Percentiles rank a stretch among this genome's conserved stretches.
Evolutionary conservation across 2,888 invertebrate species (phyloP).

Genomic region (Lochmaea capreae): DNA sequence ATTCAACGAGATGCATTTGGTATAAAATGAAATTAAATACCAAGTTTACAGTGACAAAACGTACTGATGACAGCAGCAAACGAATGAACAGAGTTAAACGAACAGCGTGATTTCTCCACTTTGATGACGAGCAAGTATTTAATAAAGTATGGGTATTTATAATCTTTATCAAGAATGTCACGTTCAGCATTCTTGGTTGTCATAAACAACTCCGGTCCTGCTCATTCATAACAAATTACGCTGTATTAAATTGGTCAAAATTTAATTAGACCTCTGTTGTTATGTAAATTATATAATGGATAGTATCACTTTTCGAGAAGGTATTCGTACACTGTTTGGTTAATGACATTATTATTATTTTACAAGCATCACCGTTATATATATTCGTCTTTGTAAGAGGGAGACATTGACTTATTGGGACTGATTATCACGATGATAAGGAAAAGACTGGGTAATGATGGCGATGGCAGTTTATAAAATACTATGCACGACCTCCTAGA

Average conservation of each 20-base stretch:
- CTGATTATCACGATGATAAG: slow-evolving; percentile 35
- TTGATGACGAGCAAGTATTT: too few species aligned
- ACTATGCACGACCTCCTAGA: slow-evolving; percentile 26
- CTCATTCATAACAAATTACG: slow-evolving; percentile 39
- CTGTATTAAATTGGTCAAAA: slow-evolving; percentile 42
- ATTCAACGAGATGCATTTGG: too few species aligned
- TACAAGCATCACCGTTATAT: slow-evolving; percentile 33
- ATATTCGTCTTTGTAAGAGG: slow-evolving; percentile 31
- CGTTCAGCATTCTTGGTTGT: not conserved
- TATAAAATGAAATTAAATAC: too few species aligned
- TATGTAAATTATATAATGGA: slow-evolving; percentile 48
- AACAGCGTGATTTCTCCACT: too few species aligned
- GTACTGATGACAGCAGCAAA: too few species aligned
- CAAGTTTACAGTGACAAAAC: too few species aligned
- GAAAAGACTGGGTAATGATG: slow-evolving; percentile 27
- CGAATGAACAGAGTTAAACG: too few species aligned
- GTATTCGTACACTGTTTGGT: slow-evolving; percentile 35
- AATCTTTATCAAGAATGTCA: not conserved
- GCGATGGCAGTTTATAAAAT: slow-evolving; percentile 24
- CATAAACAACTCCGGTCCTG: slow-evolving; percentile 6
- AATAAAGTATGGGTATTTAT: too few species aligned
- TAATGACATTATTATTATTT: slow-evolving; percentile 41
- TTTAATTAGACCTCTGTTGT: slow-evolving; percentile 49
- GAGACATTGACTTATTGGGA: slow-evolving; percentile 36
- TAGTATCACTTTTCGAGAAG: slow-evolving; percentile 35